Evolutionary conservation across 2,888 invertebrate species (phyloP), one percentile per base, ranked within the genome.

Genomic region (Lasius platythorax): DNA sequence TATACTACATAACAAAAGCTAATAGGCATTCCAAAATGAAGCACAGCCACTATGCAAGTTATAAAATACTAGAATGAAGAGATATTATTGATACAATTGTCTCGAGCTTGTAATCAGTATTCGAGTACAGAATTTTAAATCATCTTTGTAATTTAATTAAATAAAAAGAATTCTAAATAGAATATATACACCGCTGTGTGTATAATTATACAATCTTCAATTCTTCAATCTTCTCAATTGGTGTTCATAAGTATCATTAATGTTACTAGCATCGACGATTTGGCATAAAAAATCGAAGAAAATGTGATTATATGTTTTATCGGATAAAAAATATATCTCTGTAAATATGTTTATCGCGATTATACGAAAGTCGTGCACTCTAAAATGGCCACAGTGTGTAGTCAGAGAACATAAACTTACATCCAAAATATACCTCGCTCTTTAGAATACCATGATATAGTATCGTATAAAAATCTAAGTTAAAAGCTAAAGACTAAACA

Each of bases 31-130:
- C 79, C 67, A 63, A 87, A 81, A 83, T 84, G 50, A 81, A 87
- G 61, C 88, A 88, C 88, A 88, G 88, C 88, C 88, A 87, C 87
- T 70, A 78, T 67, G 50, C 40, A 58, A 33, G n/a, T 78, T 50
- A 76, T 46, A 56, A 73, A 50, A 50, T 53, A 74, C 33, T 63
- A 74, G 50, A 74, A 81, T 37, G 28, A 74, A 70, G 33, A 63
- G 58, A 46, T 68, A 73, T 67, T 58, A 37, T 5, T 37, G 5
- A 37, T 37, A 63, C 23, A 61, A 61, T 63, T 43, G 8, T 61
- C 46, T 46, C 18, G 4, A n/a, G 11, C 23, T 63, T 23, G n/a
- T 12, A 61, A 33, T 37, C 23, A 23, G 23, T 23, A 23, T 23
- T 23, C 8, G 6, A 63, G 3, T 12, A n/a, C 2, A 70, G 1